phyloP scores from a whole-genome alignment of 2,797 vertebrate genomes.

The Leuciscus waleckii region DNA sequence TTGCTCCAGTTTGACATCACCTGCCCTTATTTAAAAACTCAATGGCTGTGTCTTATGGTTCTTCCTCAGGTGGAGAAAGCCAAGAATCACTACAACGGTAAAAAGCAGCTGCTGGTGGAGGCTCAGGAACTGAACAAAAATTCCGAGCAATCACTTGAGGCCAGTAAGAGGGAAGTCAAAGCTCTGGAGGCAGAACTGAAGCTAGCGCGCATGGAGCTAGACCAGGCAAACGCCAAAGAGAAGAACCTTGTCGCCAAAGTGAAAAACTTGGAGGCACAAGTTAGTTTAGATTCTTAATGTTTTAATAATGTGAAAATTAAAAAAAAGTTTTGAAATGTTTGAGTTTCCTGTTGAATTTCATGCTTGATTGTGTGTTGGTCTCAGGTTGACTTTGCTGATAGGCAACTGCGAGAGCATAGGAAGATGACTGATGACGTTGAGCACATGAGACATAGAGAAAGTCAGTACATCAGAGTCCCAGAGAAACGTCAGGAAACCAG shows the following conservation, averaged over 20 bases:
- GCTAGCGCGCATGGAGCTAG: conserved; percentile 80
- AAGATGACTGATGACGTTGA: conserved; percentile 61
- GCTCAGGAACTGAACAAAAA: conserved; percentile 77
- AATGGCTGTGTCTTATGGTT: neutral
- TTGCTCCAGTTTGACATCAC: neutral
- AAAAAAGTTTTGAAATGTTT: neutral
- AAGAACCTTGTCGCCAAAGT: conserved; percentile 79
- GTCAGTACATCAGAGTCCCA: conserved; percentile 55
- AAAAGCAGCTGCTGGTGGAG: conserved; percentile 89
- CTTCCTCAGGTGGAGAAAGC: conserved; percentile 89
- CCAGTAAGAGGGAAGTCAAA: conserved; percentile 76
- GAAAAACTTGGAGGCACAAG: conserved; percentile 86
- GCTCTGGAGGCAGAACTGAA: conserved; percentile 74
- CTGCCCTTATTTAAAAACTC: neutral
- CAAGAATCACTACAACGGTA: conserved; percentile 83
- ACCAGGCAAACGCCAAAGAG: conserved; percentile 74
- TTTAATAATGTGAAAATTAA: neutral
- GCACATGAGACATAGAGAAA: conserved; percentile 64
- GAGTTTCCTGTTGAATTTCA: neutral
- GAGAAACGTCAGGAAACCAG: conserved; percentile 73
- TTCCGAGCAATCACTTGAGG: conserved; percentile 73
- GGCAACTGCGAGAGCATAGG: conserved; percentile 76
- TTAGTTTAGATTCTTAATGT: conserved; percentile 60
- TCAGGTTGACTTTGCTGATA: conserved; percentile 80
- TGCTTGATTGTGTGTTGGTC: neutral